phyloP scores from a whole-genome alignment of 1,140 invertebrate genomes.

The Teleopsis dalmanni region DNA sequence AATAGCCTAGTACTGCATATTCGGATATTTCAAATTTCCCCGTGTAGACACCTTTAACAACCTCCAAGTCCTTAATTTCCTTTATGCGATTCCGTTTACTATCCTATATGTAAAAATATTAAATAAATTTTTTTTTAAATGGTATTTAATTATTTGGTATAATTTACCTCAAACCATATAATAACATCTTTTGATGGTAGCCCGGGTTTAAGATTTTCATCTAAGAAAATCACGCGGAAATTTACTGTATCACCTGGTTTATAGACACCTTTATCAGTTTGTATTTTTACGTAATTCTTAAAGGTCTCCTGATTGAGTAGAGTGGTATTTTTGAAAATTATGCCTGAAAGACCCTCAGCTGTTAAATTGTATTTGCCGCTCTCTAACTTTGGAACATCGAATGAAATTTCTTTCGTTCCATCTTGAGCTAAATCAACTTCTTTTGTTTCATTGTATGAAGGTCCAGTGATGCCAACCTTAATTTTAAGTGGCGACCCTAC shows the following conservation, averaged over 20 bases:
- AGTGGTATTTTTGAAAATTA: slow-evolving; percentile 89
- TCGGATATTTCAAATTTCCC: slow-evolving; percentile 67
- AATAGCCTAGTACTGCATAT: slow-evolving; percentile 77
- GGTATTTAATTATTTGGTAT: background rate
- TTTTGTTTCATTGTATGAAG: slow-evolving; percentile 61
- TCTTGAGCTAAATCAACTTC: slow-evolving; percentile 55
- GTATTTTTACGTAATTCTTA: slow-evolving; percentile 64
- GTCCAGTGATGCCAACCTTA: slow-evolving; percentile 64
- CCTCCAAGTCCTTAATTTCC: slow-evolving; percentile 64
- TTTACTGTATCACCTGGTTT: slow-evolving; percentile 78
- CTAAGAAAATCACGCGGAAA: slow-evolving; percentile 77
- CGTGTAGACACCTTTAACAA: slow-evolving; percentile 66
- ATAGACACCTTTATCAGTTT: slow-evolving; percentile 91
- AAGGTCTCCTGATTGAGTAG: slow-evolving; percentile 78
- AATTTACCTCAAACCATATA: slow-evolving; percentile 12
- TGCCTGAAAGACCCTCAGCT: slow-evolving; percentile 62
- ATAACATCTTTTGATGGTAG: slow-evolving; percentile 63
- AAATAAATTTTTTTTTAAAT: background rate
- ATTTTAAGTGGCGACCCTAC: slow-evolving; percentile 56
- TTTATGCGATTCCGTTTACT: slow-evolving; percentile 51
- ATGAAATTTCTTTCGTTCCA: slow-evolving; percentile 60
- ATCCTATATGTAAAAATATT: slow-evolving; percentile 14
- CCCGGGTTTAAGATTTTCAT: slow-evolving; percentile 62
- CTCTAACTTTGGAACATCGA: slow-evolving; percentile 66
- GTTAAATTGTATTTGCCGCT: slow-evolving; percentile 72